A percentile compares a stretch with the other conserved stretches of the same genome.
Conservation (phyloP, 2,113 vertebrate species). For the Coptodon rendalli region DNA sequence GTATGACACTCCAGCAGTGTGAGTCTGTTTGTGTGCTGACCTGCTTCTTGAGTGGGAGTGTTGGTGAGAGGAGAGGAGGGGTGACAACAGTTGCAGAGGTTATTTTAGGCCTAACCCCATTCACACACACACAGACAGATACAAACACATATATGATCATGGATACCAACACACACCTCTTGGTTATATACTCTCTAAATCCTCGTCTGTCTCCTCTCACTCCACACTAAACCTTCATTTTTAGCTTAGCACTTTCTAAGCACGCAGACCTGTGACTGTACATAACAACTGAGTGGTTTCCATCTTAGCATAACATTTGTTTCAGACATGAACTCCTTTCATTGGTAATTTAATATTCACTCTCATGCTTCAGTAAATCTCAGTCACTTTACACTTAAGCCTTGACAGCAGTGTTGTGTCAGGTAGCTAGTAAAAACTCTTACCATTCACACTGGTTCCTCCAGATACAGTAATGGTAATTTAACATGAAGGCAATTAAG, state of each 20-base stretch:
- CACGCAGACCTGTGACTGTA: not conserved
- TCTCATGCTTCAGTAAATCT: not conserved
- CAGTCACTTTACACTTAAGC: not conserved
- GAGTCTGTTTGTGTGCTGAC: slow-evolving; percentile 34
- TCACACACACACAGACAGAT: not conserved
- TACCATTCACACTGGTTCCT: not conserved
- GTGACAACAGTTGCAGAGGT: slow-evolving; percentile 60
- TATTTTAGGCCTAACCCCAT: slow-evolving; percentile 52
- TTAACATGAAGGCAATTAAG: not conserved
- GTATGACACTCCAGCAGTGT: not conserved
- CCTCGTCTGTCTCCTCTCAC: not conserved
- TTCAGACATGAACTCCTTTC: not conserved
- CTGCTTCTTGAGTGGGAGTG: slow-evolving; percentile 30
- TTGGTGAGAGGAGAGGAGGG: slow-evolving; percentile 13
- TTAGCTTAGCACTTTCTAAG: not conserved
- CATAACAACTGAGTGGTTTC: not conserved
- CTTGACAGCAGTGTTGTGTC: not conserved
- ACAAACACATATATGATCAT: not conserved
- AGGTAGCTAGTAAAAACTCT: not conserved
- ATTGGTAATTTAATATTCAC: not conserved
- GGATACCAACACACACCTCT: not conserved
- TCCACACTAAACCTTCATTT: not conserved
- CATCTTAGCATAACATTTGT: accelerated
- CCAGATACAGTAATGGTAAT: not conserved
- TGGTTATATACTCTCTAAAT: not conserved